phyloP scores from a whole-genome alignment of 2,888 invertebrate genomes.

The Apamea monoglypha region DNA sequence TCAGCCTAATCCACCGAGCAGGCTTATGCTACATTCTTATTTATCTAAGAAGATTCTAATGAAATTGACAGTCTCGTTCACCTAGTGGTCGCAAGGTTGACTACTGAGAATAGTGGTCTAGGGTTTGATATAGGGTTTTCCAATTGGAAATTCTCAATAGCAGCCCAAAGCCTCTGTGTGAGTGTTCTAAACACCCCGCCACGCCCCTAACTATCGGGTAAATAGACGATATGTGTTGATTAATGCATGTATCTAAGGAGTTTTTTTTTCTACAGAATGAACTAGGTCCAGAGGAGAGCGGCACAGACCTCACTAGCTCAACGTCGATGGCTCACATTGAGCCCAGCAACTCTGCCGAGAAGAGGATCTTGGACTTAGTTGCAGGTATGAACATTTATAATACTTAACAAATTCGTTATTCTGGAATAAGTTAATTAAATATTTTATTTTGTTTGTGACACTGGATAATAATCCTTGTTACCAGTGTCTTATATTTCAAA shows the following conservation, averaged over 20 bases:
- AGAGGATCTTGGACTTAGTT: slow-evolving; percentile 93
- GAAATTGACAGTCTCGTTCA: too few species aligned
- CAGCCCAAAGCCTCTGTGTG: neutral
- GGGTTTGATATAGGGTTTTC: neutral
- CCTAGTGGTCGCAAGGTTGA: neutral
- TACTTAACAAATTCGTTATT: neutral
- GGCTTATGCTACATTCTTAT: neutral
- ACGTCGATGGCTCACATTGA: slow-evolving; percentile 94
- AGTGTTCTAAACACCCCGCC: neutral
- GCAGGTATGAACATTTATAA: slow-evolving; percentile 83
- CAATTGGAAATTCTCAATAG: neutral
- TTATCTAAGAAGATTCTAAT: neutral
- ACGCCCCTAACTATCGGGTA: too few species aligned
- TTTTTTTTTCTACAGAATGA: slow-evolving; percentile 71
- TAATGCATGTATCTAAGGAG: neutral
- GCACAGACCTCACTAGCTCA: slow-evolving; percentile 90
- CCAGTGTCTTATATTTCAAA: neutral
- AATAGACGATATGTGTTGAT: neutral
- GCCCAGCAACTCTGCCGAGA: slow-evolving; percentile 93
- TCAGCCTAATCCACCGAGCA: neutral
- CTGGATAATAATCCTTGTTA: neutral
- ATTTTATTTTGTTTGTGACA: neutral
- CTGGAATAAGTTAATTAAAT: neutral
- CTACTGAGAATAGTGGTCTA: neutral
- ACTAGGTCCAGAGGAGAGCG: slow-evolving; percentile 85